Base-by-base conservation (phyloP, 2,888 invertebrate genomes). In the Lasioglossum zephyrum region DNA sequence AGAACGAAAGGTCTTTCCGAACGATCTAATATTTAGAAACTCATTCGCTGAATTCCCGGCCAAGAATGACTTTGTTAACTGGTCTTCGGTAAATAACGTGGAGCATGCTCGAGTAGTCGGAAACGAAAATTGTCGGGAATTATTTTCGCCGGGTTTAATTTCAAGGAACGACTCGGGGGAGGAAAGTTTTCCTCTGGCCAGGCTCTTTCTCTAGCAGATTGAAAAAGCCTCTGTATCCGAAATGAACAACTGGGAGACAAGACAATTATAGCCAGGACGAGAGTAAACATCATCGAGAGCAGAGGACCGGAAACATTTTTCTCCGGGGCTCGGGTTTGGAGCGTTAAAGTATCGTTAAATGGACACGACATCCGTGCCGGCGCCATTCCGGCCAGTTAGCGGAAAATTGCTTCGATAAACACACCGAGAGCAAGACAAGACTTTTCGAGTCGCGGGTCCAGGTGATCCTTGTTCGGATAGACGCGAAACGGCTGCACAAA, bases 371-470 rank as follows among this genome's bases (percentile, higher is more conserved):
- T 77, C 75, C 66, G 57, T 70, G 36, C 36, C 69, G 69, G 66
- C 73, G 73, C 66, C 79, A 79, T 84, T 86, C 85, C 81, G 77
- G 81, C 82, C 72, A 73, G 81, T 83, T 82, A 77, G 86, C 86
- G 76, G 87, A 87, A 88, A 91, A 91, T 91, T 91, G 90, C 77
- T 88, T 88, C 77, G 70, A 85, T 87, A 91, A 91, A 91, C 86
- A 87, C 69, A 4, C 4, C 57, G 57, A 39, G 77, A 70, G 77
- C 77, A 78, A 79, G 82, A 83, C 85, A 74, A 66, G 82, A 73
- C 78, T 78, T 77, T 57, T 72, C 31, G 74, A 76, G 39, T 73
- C 63, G 69, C 70, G 60, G 22, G 78, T 73, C 80, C 85, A 89
- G 83, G 76, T 84, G 79, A 89, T 88, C 79, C 74, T 75, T 53